Evolutionary conservation across 2,797 vertebrate species (phyloP), one percentile per base, ranked within the genome.

Genomic region (Helostoma temminkii): DNA sequence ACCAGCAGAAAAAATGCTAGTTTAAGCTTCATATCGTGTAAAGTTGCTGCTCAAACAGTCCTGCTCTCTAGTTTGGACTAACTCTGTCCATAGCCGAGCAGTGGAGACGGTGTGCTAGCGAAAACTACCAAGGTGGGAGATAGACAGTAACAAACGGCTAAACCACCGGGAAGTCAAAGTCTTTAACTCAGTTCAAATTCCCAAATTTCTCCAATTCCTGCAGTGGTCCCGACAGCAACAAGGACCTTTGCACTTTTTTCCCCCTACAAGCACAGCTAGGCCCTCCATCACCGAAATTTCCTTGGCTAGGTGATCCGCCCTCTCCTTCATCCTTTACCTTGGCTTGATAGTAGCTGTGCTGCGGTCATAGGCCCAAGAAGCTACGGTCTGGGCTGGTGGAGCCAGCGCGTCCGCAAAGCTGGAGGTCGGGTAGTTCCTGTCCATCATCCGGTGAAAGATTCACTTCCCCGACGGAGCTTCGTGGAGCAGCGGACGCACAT

Each of bases 381-480:
- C 92, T 87, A 84, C 94, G 95, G 93, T 93, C 95, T 97, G 96
- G 86, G 93, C 92, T 92, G 94, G 89, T 46, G 93, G 83, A 86
- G 87, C 94, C 93, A 95, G 93, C 93, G 95, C 92, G 88, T 96
- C 96, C 81, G 95, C 90, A 82, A 97, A 97, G 95, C 94, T 93
- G 82, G 96, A 93, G 91, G 94, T 92, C 93, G 96, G 93, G 93
- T 96, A 98, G 93, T 95, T 96, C 92, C 96, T 95, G 93, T 98
- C 97, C 97, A 98, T 98, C 94, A 94, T 94, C 93, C 94, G 94
- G 94, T 91, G 79, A 90, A 85, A 84, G 90, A 82, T 82, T 88
- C 91, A 68, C 92, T 88, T 93, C 86, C 87, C 87, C 90, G 75
- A 70, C 79, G 83, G 87, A 91, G 92, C 90, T 93, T 89, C 83